These are phyloP conservation scores for Picus viridis DNA, from an alignment of 2,797 vertebrate species.

Conservation along the genomic window DNA sequence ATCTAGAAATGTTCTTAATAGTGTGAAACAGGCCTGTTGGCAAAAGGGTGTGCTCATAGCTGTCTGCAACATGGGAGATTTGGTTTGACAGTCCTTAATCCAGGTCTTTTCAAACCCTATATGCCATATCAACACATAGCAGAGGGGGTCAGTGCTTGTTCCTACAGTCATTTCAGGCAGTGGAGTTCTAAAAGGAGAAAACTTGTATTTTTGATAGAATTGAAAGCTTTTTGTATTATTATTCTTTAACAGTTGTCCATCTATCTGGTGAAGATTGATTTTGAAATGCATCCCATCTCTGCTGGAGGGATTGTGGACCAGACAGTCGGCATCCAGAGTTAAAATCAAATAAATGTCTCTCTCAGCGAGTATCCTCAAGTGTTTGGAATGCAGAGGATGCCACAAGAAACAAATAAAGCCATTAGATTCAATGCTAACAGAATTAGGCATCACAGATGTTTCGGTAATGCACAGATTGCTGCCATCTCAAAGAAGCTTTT, in stretches of 20 bases:
- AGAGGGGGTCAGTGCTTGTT: background rate
- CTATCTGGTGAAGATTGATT: background rate
- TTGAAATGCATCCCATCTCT: background rate
- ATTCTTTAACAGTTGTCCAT: background rate
- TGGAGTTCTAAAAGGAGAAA: background rate
- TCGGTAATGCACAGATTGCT: constrained; percentile 42
- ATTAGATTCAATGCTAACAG: constrained; percentile 47
- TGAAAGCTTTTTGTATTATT: background rate
- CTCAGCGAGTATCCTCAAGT: background rate
- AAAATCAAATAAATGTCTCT: constrained; percentile 8
- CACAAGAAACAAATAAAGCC: constrained; percentile 39
- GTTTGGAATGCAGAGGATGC: constrained; percentile 11
- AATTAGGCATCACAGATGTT: constrained; percentile 65
- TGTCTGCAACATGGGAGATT: accelerated
- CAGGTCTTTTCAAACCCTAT: background rate
- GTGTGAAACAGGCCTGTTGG: background rate
- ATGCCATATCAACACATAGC: background rate
- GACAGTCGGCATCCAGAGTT: background rate
- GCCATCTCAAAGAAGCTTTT: constrained; percentile 70
- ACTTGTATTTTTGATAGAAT: background rate
- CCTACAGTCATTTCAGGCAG: background rate
- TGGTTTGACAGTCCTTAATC: accelerated
- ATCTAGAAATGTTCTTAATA: background rate
- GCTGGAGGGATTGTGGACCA: background rate
- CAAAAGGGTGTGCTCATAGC: background rate